phyloP scores from a whole-genome alignment of 2,113 vertebrate genomes.

The Pedetes capensis region DNA sequence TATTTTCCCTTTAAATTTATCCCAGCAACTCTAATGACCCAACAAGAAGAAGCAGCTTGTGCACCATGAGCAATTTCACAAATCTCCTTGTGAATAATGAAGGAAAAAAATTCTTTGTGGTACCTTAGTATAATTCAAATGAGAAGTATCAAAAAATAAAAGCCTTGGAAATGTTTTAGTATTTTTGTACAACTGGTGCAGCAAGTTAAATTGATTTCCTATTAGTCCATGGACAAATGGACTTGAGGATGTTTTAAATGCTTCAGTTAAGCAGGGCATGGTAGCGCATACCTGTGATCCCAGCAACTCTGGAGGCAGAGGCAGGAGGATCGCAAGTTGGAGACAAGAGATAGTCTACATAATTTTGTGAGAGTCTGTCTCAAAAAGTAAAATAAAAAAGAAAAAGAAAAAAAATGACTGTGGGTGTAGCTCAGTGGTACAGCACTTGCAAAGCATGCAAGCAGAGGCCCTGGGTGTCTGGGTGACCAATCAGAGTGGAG shows the following conservation, averaged over 20 bases:
- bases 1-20: constrained; percentile 67
- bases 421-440: too few relatives aligned
- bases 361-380: too few relatives aligned
- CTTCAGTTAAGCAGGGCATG: constrained; percentile 14
- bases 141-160: constrained; percentile 65
- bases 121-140: constrained; percentile 55
- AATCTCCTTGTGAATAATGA: constrained; percentile 48
- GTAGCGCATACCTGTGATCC: too few relatives aligned
- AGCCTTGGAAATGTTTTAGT: constrained; percentile 44
- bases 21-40: constrained; percentile 37
- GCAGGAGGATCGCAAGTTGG: neutral
- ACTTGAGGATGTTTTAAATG: constrained; percentile 8
- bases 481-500: too few relatives aligned
- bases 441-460: too few relatives aligned
- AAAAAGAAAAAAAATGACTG: too few relatives aligned
- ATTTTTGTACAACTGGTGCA: constrained; percentile 15
- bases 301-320: neutral
- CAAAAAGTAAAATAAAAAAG: too few relatives aligned
- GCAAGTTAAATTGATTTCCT: constrained; percentile 56
- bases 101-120: constrained; percentile 55
- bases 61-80: constrained; percentile 22
- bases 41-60: constrained; percentile 27
- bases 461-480: too few relatives aligned
- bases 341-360: too few relatives aligned
- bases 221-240: neutral